phyloP scores from a whole-genome alignment of 2,113 vertebrate genomes.

The Periophthalmus modestus region DNA sequence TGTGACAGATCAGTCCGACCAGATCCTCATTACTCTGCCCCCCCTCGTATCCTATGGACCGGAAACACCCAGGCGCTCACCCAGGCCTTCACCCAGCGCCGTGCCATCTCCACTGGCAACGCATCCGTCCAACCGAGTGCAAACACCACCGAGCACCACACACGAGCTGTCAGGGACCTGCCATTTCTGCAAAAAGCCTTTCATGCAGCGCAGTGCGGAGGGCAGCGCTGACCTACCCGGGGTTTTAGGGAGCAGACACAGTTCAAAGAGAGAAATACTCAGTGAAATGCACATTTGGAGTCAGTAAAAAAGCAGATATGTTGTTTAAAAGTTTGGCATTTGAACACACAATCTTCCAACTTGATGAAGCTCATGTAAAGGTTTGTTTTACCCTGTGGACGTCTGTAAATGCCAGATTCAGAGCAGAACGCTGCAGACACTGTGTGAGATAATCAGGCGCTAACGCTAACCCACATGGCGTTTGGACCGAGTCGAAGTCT shows the following conservation, averaged over 20 bases:
- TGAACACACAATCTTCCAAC: background rate
- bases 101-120: conserved; percentile 43
- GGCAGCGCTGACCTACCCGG: background rate
- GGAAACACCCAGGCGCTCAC: conserved; percentile 41
- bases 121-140: conserved; percentile 23
- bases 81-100: conserved; percentile 39
- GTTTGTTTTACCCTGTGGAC: background rate
- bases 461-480: conserved; percentile 30
- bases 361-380: background rate
- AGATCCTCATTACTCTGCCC: conserved; percentile 56
- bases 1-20: conserved; percentile 39
- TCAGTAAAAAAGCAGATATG: background rate
- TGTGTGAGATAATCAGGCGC: conserved; percentile 38
- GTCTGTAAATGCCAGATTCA: conserved; percentile 5
- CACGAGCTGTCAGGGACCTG: conserved; percentile 36
- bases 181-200: conserved; percentile 23
- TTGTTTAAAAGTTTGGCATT: background rate
- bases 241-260: background rate
- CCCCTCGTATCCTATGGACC: conserved; percentile 53
- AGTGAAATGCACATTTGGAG: background rate
- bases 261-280: background rate
- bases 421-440: conserved; percentile 14
- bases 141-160: conserved; percentile 22
- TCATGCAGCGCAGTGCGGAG: background rate
- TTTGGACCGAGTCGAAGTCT: conserved; percentile 16